These are phyloP conservation scores for Erythrolamprus reginae DNA, from an alignment of 2,113 vertebrate genomes.

Conservation along the genomic window DNA sequence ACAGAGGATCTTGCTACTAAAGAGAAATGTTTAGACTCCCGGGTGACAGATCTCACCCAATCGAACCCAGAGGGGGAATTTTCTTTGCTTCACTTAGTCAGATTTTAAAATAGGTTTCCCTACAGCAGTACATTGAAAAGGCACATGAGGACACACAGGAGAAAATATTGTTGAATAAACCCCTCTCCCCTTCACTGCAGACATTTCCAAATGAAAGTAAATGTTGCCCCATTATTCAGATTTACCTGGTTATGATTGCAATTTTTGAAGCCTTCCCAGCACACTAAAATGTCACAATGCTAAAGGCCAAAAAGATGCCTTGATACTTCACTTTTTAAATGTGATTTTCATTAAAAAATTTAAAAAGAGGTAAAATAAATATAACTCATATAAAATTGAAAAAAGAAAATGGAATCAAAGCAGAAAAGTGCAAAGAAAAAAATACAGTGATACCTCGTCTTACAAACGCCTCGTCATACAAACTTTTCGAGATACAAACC, in stretches of 20 bases:
- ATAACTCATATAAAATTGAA: neutral
- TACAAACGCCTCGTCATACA: too few species aligned
- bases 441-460: too few species aligned
- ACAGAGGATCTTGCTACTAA: neutral
- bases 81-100: constrained; percentile 3
- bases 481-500: too few species aligned
- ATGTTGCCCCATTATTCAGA: neutral
- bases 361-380: neutral
- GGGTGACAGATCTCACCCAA: constrained; percentile 15
- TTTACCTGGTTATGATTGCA: neutral
- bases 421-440: neutral
- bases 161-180: neutral
- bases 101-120: constrained; percentile 2
- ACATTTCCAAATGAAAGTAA: neutral
- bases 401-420: neutral
- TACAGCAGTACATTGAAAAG: neutral
- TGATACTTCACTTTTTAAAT: neutral
- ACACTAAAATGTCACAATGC: neutral
- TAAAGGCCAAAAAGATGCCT: neutral
- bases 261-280: neutral
- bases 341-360: neutral
- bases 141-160: neutral
- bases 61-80: neutral
- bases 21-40: neutral
- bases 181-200: neutral